Conservation (phyloP, 1,140 invertebrate species). For the Semibalanus balanoides region DNA sequence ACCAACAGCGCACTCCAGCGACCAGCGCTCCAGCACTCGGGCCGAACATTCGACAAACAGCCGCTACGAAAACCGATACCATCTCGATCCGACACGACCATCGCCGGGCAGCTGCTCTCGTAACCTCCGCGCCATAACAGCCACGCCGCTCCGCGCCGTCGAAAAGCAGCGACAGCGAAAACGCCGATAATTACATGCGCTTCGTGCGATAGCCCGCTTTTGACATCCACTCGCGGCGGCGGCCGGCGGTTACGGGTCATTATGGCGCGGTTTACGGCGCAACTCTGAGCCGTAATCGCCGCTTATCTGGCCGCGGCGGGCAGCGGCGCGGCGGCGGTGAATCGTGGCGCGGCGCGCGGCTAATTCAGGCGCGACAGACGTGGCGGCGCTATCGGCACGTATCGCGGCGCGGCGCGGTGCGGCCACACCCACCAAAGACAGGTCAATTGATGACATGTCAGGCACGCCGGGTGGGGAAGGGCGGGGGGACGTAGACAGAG, state of each 20-base stretch:
- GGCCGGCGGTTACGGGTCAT: background rate
- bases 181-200: background rate
- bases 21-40: background rate
- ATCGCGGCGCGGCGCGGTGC: too few relatives aligned
- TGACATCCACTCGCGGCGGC: background rate
- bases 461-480: background rate
- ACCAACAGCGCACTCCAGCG: background rate
- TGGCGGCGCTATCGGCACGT: too few relatives aligned
- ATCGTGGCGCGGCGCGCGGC: background rate
- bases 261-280: background rate
- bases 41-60: background rate
- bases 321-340: background rate
- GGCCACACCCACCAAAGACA: background rate
- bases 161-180: background rate
- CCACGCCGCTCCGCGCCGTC: too few relatives aligned
- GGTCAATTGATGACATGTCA: background rate
- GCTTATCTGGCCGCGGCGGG: background rate
- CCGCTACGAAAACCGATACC: background rate
- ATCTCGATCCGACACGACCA: background rate
- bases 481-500: background rate
- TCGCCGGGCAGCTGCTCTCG: too few relatives aligned
- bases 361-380: too few relatives aligned
- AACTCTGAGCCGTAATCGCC: background rate
- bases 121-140: too few relatives aligned
- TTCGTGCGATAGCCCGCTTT: background rate